Conservation (phyloP, 2,113 vertebrate genomes). For the Lycocorax pyrrhopterus region DNA sequence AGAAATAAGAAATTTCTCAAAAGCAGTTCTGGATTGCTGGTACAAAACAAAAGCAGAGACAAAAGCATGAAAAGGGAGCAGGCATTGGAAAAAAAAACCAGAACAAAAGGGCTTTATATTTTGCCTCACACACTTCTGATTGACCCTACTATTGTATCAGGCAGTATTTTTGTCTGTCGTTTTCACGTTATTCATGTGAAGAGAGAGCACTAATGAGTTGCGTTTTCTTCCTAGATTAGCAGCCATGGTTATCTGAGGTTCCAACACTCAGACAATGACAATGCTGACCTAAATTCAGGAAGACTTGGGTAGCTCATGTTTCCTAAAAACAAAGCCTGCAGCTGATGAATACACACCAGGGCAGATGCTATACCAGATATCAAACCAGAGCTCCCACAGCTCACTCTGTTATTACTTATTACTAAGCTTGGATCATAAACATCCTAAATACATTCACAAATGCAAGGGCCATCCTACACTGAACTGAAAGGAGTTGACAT, state of each 20-base stretch:
- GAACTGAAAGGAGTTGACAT: background rate
- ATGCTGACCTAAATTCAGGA: constrained; percentile 35
- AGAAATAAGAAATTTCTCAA: background rate
- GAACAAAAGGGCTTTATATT: background rate
- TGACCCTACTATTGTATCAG: background rate
- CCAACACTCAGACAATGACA: background rate
- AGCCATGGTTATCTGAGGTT: background rate
- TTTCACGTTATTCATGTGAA: background rate
- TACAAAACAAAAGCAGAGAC: background rate
- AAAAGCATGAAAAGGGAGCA: background rate
- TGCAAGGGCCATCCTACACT: background rate
- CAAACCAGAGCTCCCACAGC: background rate
- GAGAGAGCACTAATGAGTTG: background rate
- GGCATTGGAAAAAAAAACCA: background rate
- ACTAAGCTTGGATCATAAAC: background rate
- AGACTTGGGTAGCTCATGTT: background rate
- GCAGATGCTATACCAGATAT: background rate
- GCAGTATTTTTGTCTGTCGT: background rate
- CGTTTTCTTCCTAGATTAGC: background rate
- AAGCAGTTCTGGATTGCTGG: background rate
- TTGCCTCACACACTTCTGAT: background rate
- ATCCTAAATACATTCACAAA: background rate
- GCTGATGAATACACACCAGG: background rate
- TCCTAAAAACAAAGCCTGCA: constrained; percentile 32
- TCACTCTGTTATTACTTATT: background rate